Percentiles rank a stretch among this genome's conserved stretches.
phyloP scores from a whole-genome alignment of 2,797 vertebrate species.

The Geotria australis region DNA sequence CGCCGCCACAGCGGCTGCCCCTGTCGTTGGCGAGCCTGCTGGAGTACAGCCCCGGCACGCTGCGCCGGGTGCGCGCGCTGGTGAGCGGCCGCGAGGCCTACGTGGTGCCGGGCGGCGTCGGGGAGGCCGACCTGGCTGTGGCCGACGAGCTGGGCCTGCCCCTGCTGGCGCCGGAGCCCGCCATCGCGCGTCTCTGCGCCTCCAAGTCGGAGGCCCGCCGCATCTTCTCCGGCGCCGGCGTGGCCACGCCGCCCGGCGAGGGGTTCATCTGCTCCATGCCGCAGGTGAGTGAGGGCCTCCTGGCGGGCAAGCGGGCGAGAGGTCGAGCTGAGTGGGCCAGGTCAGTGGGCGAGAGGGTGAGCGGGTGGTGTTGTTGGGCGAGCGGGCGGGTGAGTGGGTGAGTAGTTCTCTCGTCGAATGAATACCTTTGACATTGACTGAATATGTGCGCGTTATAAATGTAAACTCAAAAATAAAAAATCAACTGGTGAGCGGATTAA shows the following conservation, averaged over 20 bases:
- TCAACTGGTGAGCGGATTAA: too few relatives aligned
- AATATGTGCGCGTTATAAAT: too few relatives aligned
- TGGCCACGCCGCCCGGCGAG: conserved; percentile 27
- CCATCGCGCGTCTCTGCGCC: conserved; percentile 24
- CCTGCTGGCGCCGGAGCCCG: conserved; percentile 31
- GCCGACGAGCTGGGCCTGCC: conserved; percentile 39
- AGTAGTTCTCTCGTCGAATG: too few relatives aligned
- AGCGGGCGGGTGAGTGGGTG: too few relatives aligned
- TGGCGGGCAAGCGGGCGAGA: too few relatives aligned
- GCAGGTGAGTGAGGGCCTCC: conserved; percentile 39
- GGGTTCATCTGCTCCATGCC: conserved; percentile 17
- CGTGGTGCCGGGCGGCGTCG: conserved; percentile 27
- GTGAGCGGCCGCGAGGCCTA: conserved; percentile 33
- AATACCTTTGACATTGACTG: too few relatives aligned
- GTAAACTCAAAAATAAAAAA: too few relatives aligned
- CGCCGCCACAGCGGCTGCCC: conserved; percentile 16
- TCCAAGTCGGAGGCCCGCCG: conserved; percentile 39
- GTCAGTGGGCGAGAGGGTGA: too few relatives aligned
- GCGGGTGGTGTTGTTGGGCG: too few relatives aligned
- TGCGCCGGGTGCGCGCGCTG: conserved; percentile 28
- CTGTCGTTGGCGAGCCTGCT: conserved; percentile 40
- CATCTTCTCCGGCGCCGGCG: conserved; percentile 23
- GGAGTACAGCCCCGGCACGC: conserved; percentile 41
- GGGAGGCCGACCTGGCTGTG: conserved; percentile 44
- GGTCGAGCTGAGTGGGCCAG: too few relatives aligned